Base-by-base conservation (phyloP, 2,113 vertebrate genomes). In the Stercorarius parasiticus region DNA sequence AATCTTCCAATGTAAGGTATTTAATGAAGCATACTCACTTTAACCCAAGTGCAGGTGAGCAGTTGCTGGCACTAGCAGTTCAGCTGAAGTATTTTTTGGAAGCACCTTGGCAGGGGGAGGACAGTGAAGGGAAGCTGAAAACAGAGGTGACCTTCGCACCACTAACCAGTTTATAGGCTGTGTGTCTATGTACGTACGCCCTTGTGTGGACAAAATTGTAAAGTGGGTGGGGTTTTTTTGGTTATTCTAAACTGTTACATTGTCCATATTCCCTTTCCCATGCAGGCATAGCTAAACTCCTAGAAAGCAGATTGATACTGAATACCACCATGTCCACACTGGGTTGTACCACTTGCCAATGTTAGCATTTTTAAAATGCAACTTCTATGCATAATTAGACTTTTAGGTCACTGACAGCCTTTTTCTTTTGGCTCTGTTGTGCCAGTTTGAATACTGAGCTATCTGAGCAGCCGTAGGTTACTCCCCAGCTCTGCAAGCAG, bases 291-390 rank as follows among this genome's bases (percentile, higher is more conserved):
- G n/a, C 55, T 59, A 1, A 71, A 62, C 19, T 52, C 47, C 6
- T 11, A 49, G 49, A 32, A 77, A 74, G 50, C 40, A 74, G 42
- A 23, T 78, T 36, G 16, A 4, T 29, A 27, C 29, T 52, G 53
- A 56, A 2, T 14, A 11, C 19, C 32, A 10, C 10, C 7, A 0
- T 70, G 58, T 55, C 42, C 38, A 14, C 1, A 0, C 13, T 32
- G 62, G 34, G 11, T 43, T 40, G 11, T 59, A 25, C 21, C 2
- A 2, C 34, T n/a, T 59, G 34, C 15, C 4, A 14, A 5, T 2
- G 9, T 22, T 86, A 47, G 7, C 36, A 30, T 34, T 74, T 55
- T 56, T 32, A 8, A 43, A 42, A 13, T 42, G 27, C 13, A 62
- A 19, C 29, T 64, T 71, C 21, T 34, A 5, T 30, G 19, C 1